Base-by-base conservation (phyloP, 2,888 invertebrate genomes). In the Drosophila putrida region DNA sequence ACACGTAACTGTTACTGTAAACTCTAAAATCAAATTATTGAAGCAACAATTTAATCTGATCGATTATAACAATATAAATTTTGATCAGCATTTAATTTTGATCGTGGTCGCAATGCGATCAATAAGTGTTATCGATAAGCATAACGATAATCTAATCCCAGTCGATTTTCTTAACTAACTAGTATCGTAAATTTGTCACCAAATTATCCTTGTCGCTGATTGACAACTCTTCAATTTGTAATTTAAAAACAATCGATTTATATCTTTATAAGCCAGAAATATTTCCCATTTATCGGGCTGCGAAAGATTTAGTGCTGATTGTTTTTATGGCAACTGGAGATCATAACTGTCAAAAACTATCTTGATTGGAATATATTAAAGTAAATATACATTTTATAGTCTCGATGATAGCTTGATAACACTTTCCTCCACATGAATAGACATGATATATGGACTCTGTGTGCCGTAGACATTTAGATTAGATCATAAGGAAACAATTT, bases 401-500 rank as follows among this genome's bases (percentile, higher is more conserved):
- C 25, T 10, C 43, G 54, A 55, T 55, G 54, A 55, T 35, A 25
- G 54, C 13, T 20, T 33, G 54, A 54, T 54, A 54, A 41, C 54
- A 43, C 41, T 54, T 25, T 43, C 33, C 54, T 4, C 25, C 31
- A 4, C 31, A 43, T 44, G 13, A 35, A 20, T 43, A 6, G 10
- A 33, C 33, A 55, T 55, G 54, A 55, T 55, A 55, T 55, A 55
- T 55, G 54, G 43, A 13, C 35, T 25, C 43, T 25, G 9, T 33
- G 6, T 33, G 8, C 35, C 13, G 9, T 6, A 13, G 25, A n/a
- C 25, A 9, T 10, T 6, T 10, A 33, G 57, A 57, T 46, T 36
- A 46, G 59, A 61, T 44, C 55, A 44, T 61, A 61, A 61, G 54
- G 55, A 60, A 60, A 53, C 35, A 39, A 51, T 33, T 15, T 41